phyloP scores from a whole-genome alignment of 2,888 invertebrate genomes.

The Erebia aethiops region DNA sequence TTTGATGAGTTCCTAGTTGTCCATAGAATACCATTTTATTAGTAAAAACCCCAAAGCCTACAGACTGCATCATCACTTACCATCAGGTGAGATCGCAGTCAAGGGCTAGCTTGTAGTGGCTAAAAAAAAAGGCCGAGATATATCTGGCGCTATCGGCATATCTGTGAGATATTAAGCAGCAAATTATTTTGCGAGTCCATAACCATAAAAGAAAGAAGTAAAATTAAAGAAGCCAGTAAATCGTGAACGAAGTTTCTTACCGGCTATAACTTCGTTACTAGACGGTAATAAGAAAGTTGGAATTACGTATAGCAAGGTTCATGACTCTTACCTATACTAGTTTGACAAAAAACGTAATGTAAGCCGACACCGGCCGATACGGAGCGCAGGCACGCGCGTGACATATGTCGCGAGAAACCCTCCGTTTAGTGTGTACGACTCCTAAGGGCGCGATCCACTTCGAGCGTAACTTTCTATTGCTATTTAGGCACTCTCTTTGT shows the following conservation, averaged over 20 bases:
- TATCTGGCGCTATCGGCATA: too few species aligned
- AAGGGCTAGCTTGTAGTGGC: too few species aligned
- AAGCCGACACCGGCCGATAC: constrained; percentile 51
- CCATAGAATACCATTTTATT: too few species aligned
- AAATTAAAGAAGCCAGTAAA: background rate
- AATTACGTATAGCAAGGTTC: background rate
- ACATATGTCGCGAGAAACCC: constrained; percentile 61
- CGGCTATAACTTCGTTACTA: background rate
- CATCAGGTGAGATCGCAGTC: too few species aligned
- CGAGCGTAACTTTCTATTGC: background rate
- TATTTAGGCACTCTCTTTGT: too few species aligned
- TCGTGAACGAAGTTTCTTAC: background rate
- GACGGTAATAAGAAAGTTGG: background rate
- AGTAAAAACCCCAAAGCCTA: too few species aligned
- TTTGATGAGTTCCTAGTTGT: too few species aligned
- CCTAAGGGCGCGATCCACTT: constrained; percentile 40
- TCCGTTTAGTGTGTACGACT: constrained; percentile 36
- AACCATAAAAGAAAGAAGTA: background rate
- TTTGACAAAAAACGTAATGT: constrained; percentile 47
- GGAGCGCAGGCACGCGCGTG: constrained; percentile 48
- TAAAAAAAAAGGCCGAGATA: too few species aligned
- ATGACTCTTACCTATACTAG: constrained; percentile 8
- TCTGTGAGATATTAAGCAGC: background rate
- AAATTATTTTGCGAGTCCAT: background rate
- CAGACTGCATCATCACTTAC: too few species aligned